phyloP scores from a whole-genome alignment of 2,888 invertebrate species.

The Apantesis nais region DNA sequence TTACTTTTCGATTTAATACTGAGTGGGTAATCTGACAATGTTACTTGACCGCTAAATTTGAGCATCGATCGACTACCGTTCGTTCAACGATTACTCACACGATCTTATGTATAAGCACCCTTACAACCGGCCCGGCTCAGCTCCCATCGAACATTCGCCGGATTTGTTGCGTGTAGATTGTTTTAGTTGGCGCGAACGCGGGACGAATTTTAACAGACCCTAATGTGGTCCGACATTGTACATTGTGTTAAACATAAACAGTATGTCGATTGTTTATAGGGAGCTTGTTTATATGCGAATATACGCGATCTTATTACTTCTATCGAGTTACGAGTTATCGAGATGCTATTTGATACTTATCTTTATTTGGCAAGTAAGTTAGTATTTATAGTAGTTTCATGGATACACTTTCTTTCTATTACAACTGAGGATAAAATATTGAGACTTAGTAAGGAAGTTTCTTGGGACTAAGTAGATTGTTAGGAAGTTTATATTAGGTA shows the following conservation, averaged over 20 bases:
- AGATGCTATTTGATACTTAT: slow-evolving; percentile 8
- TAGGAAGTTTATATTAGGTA: background rate
- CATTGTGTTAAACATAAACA: slow-evolving; percentile 46
- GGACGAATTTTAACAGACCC: slow-evolving; percentile 57
- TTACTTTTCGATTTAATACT: background rate
- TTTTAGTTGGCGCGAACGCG: slow-evolving; percentile 56
- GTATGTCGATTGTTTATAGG: slow-evolving; percentile 37
- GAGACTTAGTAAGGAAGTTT: background rate
- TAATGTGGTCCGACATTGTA: slow-evolving; percentile 49
- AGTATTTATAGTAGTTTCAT: background rate
- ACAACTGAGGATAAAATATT: background rate
- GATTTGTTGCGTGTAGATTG: slow-evolving; percentile 80
- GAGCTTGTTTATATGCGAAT: slow-evolving; percentile 16
- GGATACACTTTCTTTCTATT: background rate
- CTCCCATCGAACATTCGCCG: slow-evolving; percentile 52
- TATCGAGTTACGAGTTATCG: slow-evolving; percentile 18
- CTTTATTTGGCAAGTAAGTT: slow-evolving; percentile 13
- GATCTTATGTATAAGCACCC: background rate
- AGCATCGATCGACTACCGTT: background rate
- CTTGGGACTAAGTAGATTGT: background rate
- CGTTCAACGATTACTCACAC: background rate
- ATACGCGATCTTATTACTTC: slow-evolving; percentile 18
- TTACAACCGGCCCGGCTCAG: slow-evolving; percentile 37
- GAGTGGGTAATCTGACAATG: background rate
- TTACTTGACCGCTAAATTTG: background rate